A percentile compares a stretch with the other conserved stretches of the same genome.
Conservation (phyloP, 30 jellyfish, hydroid and myxozoan species). For the Aurelia aurita region DNA sequence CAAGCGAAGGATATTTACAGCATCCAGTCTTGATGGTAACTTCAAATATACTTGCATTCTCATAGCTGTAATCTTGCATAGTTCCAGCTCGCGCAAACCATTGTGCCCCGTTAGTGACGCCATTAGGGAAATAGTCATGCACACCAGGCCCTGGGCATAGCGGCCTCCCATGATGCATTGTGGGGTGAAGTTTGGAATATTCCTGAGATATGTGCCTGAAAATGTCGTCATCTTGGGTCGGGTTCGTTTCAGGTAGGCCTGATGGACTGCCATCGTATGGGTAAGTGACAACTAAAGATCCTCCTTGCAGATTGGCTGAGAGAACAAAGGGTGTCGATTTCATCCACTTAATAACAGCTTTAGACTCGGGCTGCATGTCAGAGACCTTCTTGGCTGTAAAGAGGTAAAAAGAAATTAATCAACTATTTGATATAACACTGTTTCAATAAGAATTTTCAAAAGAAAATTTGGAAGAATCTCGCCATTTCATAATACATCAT, state of each 20-base stretch:
- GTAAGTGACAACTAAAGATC: slow-evolving; percentile 91
- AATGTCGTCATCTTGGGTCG: slow-evolving; percentile 87
- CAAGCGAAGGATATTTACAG: slow-evolving; percentile 93
- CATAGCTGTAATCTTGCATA: slow-evolving; percentile 88
- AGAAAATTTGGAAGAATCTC: too few species aligned
- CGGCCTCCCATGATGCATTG: slow-evolving; percentile 97
- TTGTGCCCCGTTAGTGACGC: slow-evolving; percentile 94
- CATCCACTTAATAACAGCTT: slow-evolving; percentile 90
- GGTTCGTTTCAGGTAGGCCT: slow-evolving; percentile 70
- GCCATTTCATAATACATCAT: too few species aligned
- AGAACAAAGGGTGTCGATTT: slow-evolving; percentile 81
- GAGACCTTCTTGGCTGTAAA: not conserved
- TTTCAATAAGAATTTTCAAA: not conserved
- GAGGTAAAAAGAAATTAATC: not conserved
- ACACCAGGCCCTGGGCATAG: slow-evolving; percentile 96
- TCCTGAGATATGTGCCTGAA: slow-evolving; percentile 63
- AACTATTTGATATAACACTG: not conserved
- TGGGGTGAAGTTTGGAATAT: slow-evolving; percentile 80
- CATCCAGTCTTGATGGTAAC: slow-evolving; percentile 94
- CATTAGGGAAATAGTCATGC: slow-evolving; percentile 79
- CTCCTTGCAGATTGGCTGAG: slow-evolving; percentile 97
- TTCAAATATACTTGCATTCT: slow-evolving; percentile 70
- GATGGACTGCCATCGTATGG: slow-evolving; percentile 90
- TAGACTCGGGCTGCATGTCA: slow-evolving; percentile 91
- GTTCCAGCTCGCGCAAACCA: slow-evolving; percentile 75